phyloP scores from a whole-genome alignment of 2,113 vertebrate species.

The Antigone vipio region DNA sequence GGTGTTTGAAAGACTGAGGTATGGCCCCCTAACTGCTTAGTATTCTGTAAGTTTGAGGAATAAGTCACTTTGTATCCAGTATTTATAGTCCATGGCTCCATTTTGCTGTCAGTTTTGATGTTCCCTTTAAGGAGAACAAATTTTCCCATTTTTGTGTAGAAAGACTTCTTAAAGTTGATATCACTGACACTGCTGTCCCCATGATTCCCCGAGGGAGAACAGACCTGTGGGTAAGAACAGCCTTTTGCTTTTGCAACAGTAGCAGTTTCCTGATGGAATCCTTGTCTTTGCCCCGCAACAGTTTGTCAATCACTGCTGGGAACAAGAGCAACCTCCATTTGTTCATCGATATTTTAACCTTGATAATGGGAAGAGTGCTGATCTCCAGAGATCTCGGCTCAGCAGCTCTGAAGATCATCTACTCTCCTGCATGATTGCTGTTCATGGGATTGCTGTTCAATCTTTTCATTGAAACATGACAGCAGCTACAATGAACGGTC shows the following conservation, averaged over 20 bases:
- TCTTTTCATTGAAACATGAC: not conserved
- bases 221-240: not conserved
- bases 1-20: not conserved
- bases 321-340: not conserved
- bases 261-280: not conserved
- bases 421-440: not conserved
- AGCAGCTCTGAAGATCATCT: not conserved
- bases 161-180: not conserved
- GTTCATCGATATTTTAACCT: not conserved
- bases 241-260: not conserved
- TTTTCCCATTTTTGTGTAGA: not conserved
- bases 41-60: not conserved
- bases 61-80: not conserved
- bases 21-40: not conserved
- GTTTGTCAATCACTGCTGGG: not conserved
- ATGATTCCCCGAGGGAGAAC: not conserved
- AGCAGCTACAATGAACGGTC: not conserved
- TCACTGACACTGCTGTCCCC: not conserved
- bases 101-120: not conserved
- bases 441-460: not conserved
- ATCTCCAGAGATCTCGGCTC: not conserved
- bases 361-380: not conserved
- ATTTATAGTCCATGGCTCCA: not conserved
- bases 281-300: not conserved
- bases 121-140: not conserved